These are phyloP conservation scores for Ptychadena robeensis DNA, from an alignment of 2,797 vertebrate genomes.

Conservation along the genomic window DNA sequence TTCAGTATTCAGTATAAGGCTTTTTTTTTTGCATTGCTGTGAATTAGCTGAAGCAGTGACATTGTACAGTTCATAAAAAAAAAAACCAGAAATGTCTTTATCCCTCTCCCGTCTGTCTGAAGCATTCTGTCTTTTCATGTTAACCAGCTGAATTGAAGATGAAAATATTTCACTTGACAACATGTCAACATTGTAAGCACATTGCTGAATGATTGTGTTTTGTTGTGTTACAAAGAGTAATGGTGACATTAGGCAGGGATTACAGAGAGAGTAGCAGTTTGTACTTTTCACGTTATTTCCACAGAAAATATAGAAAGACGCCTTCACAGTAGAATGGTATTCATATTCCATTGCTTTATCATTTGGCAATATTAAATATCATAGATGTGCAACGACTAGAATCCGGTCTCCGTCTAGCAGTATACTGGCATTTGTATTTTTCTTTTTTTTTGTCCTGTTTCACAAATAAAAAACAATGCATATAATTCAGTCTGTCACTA, in stretches of 20 bases:
- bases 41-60: constrained; percentile 72
- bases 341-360: not conserved
- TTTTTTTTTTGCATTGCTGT: constrained; percentile 74
- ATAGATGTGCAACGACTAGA: not conserved
- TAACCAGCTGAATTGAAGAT: constrained; percentile 70
- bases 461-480: no score
- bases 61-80: constrained; percentile 63
- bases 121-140: constrained; percentile 70
- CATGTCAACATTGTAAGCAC: constrained; percentile 60
- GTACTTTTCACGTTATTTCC: not conserved
- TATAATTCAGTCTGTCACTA: no score
- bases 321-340: not conserved
- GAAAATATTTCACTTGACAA: constrained; percentile 69
- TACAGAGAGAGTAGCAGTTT: not conserved
- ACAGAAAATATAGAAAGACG: not conserved
- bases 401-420: not conserved
- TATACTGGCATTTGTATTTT: not conserved
- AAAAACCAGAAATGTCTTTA: constrained; percentile 65
- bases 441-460: not conserved
- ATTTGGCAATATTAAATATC: not conserved
- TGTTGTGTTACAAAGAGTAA: not conserved
- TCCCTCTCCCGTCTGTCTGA: constrained; percentile 56
- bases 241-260: not conserved
- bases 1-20: not conserved
- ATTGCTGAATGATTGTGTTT: constrained; percentile 22